These are phyloP conservation scores for Hypolimnas misippus DNA, from an alignment of 2,888 invertebrate genomes.

Conservation along the genomic window DNA sequence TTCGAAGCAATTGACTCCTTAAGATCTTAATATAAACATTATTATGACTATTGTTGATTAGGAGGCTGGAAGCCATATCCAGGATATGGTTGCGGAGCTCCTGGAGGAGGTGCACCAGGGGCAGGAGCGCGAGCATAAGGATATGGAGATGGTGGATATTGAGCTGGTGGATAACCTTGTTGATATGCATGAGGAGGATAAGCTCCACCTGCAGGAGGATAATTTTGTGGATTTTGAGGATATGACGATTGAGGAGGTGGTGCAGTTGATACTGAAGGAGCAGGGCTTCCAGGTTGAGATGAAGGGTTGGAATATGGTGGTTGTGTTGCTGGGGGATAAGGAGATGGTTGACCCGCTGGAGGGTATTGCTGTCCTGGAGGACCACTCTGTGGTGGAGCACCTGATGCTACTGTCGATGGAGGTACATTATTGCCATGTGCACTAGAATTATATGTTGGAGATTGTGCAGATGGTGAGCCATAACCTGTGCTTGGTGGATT, in stretches of 20 bases:
- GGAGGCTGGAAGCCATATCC: slow-evolving; percentile 93
- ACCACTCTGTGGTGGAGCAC: slow-evolving; percentile 75
- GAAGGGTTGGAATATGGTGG: slow-evolving; percentile 83
- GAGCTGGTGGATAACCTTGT: slow-evolving; percentile 80
- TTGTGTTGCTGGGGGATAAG: slow-evolving; percentile 85
- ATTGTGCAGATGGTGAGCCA: slow-evolving; percentile 86
- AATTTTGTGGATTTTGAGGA: slow-evolving; percentile 80
- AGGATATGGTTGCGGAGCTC: slow-evolving; percentile 89
- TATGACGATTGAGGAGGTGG: slow-evolving; percentile 84
- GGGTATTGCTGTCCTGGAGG: slow-evolving; percentile 86
- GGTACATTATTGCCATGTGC: slow-evolving; percentile 80
- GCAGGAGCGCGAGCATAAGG: slow-evolving; percentile 85
- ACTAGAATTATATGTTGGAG: slow-evolving; percentile 86
- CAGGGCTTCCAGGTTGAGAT: slow-evolving; percentile 80
- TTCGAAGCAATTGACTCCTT: slow-evolving; percentile 16
- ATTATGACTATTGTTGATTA: slow-evolving; percentile 81
- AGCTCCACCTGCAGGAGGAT: slow-evolving; percentile 71
- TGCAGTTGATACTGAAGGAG: slow-evolving; percentile 78
- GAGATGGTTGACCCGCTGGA: slow-evolving; percentile 85
- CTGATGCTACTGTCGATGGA: slow-evolving; percentile 77
- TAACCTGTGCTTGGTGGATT: slow-evolving; percentile 84
- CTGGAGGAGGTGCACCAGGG: slow-evolving; percentile 87
- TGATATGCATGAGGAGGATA: slow-evolving; percentile 82
- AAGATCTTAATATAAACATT: not conserved
- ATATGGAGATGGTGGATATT: slow-evolving; percentile 84